Evolutionary conservation across 2,113 vertebrate genomes (phyloP), one percentile per base, ranked within the genome.

Genomic region (Colius striatus): DNA sequence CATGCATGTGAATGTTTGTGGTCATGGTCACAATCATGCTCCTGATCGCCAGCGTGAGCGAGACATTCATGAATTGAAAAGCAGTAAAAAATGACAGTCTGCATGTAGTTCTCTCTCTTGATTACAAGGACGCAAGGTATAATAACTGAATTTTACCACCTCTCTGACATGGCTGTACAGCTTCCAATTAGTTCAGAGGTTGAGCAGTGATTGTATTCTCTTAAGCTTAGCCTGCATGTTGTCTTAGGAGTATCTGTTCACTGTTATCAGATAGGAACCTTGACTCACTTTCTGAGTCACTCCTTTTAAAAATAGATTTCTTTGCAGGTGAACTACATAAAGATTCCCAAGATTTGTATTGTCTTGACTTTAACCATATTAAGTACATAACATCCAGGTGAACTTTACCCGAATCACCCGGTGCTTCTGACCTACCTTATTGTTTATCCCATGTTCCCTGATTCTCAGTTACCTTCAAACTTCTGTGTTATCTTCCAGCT

Each of bases 231-330:
- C 6, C 21, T 77, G 16, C 23, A 16, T 67, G 12, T 50, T 94
- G 57, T 53, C 25, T 57, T 70, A 41, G 30, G 48, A 87, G 14
- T 23, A 14, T 22, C 32, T 77, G 11, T 77, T 86, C 7, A 12
- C 34, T 36, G 20, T 92, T 82, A 50, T 66, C 11, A 16, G 48
- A n/a, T 62, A 51, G 51, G 51, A 92, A 58, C 62, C 25, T 53
- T 87, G 67, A 76, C 13, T 95, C 55, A 58, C 36, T 65, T 87
- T 38, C 70, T 89, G 67, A 96, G 66, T 85, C 66, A 82, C 13
- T 79, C 9, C n/a, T 87, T 89, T 75, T 7, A 54, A 68, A 87
- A 96, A 63, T n/a, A 3, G 3, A 11, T 89, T 83, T 68, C 5
- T 80, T 84, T 81, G 32, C n/a, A 55, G 32, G 11, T 78, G 50